These are phyloP conservation scores for Heterotilapia buettikoferi DNA, from an alignment of 2,113 vertebrate genomes.

Conservation along the genomic window DNA sequence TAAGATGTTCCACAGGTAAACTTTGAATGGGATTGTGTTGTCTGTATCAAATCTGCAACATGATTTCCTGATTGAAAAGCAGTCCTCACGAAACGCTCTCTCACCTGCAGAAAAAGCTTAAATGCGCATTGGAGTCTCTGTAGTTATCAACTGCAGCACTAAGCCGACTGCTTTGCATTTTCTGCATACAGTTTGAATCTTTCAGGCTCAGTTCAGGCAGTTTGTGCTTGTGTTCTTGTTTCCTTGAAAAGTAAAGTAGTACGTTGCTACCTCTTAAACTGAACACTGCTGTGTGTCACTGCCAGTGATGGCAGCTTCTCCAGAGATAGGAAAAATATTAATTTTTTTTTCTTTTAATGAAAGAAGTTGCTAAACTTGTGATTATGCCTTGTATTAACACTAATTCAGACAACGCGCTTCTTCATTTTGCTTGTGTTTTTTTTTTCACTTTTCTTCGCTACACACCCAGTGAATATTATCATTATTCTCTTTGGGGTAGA, in stretches of 20 bases:
- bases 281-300: neutral
- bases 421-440: rapidly evolving
- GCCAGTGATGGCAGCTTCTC: neutral
- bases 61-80: neutral
- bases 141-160: neutral
- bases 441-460: neutral
- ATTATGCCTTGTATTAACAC: neutral
- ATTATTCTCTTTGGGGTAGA: neutral
- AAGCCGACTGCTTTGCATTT: neutral
- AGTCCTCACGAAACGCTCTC: neutral
- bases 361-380: neutral
- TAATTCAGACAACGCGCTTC: rapidly evolving
- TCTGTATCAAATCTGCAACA: neutral
- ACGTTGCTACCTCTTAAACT: neutral
- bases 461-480: rapidly evolving
- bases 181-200: neutral
- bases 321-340: neutral
- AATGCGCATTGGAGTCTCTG: no score
- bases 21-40: neutral
- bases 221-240: neutral
- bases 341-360: neutral
- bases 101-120: neutral
- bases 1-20: neutral
- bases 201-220: neutral
- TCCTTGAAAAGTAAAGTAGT: neutral